Base-by-base conservation (phyloP, 2,113 vertebrate genomes). In the Synchiropus splendidus region DNA sequence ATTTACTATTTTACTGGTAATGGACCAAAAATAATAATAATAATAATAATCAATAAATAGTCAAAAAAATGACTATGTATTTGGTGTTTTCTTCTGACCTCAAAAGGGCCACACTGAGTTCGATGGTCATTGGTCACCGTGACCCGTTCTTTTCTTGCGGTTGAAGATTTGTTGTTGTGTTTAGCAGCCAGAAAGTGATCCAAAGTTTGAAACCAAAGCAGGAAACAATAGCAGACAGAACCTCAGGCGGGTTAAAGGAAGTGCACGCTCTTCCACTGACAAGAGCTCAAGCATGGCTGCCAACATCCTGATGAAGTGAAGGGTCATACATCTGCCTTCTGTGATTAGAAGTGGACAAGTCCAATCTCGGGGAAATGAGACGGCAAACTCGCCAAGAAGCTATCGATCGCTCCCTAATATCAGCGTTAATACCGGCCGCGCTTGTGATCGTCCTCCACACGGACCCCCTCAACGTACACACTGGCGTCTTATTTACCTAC, bases 401-500 rank as follows among this genome's bases (percentile, higher is more conserved):
- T 61, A 42, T 33, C 50, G 30, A 70, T 70, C 62, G 51, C 44
- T 69, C 53, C 49, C 39, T 75, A 79, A 75, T 69, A 70, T 76
- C 67, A 66, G 45, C 68, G 75, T 82, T 71, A 79, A 73, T 70
- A 61, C 65, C 57, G 35, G n/a, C n/a, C n/a, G n/a, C n/a, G n/a
- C n/a, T n/a, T n/a, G n/a, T n/a, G n/a, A n/a, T 35, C 57, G 36
- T 45, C 56, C 66, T 75, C 64, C 58, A 68, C 30, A 27, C 42
- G 30, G 60, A 49, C 39, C 13, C 67, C 57, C 41, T 38, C 55
- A 48, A 51, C 61, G 67, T 67, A 69, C 58, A 70, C 57, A 51
- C 63, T n/a, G 48, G 40, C 72, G 54, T 65, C 70, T 76, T 75
- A 81, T 82, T 80, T 81, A 60, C 76, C 71, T 72, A 72, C 36